These are phyloP conservation scores for Ceratothoa steindachneri DNA, from an alignment of 2,888 invertebrate species.

Conservation along the genomic window DNA sequence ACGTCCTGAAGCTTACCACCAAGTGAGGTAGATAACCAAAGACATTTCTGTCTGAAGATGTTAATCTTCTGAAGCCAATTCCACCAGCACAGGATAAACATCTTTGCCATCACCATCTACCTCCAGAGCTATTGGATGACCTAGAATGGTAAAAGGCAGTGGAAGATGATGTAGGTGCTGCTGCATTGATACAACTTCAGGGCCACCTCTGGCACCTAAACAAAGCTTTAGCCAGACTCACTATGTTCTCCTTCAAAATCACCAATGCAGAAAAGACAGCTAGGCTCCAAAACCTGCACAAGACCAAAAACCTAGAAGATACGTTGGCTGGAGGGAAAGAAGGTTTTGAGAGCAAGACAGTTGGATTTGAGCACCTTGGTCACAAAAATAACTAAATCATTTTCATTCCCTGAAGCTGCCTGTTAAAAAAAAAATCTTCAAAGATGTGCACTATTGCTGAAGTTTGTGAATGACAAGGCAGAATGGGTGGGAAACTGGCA, in stretches of 20 bases:
- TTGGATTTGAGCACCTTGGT: constrained; percentile 14
- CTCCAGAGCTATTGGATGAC: constrained; percentile 8
- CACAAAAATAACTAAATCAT: constrained; percentile 18
- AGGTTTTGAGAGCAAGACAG: constrained; percentile 2
- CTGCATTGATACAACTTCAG: background rate
- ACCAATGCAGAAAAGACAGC: constrained; percentile 13
- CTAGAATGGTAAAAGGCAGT: background rate
- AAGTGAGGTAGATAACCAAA: constrained; percentile 16
- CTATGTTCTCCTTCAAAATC: constrained; percentile 18
- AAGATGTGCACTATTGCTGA: constrained; percentile 19
- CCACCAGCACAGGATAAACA: constrained; percentile 12
- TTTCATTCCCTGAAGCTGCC: constrained; percentile 19
- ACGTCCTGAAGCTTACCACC: constrained; percentile 18
- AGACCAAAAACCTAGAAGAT: constrained; percentile 13
- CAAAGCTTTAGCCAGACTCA: constrained; percentile 6
- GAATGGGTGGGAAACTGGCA: constrained; percentile 19
- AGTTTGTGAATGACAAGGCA: constrained; percentile 20
- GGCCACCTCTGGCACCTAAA: constrained; percentile 14
- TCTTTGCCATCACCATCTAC: constrained; percentile 11
- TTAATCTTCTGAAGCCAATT: constrained; percentile 14
- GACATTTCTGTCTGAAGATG: constrained; percentile 8
- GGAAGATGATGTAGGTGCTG: constrained; percentile 3
- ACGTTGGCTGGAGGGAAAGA: constrained; percentile 18
- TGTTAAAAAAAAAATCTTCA: constrained; percentile 20
- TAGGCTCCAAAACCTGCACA: constrained; percentile 18